Conservation (phyloP, 2,888 invertebrate species). For the Rhynchonema sp. region DNA sequence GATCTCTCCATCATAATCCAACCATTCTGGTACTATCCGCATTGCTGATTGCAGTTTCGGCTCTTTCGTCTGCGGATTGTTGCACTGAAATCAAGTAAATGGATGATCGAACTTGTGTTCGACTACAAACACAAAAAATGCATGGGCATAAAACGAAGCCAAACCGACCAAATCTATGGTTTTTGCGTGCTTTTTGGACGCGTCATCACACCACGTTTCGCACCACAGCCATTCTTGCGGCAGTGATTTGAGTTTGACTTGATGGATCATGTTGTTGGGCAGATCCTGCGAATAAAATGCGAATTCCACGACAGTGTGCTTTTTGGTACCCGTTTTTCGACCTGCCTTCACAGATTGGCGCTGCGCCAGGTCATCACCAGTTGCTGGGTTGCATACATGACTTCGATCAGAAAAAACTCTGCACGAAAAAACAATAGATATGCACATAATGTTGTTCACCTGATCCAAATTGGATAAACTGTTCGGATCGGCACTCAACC, state of each 20-base stretch:
- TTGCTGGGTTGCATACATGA: no score
- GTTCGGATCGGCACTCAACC: conserved; percentile 95
- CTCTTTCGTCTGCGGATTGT: conserved; percentile 98
- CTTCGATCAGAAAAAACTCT: no score
- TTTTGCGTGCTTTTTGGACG: conserved; percentile 68
- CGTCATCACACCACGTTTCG: conserved; percentile 94
- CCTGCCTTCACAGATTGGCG: no score
- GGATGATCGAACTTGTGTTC: not conserved
- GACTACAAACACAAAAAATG: not conserved
- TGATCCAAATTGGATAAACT: conserved; percentile 81
- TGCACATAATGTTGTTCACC: no score
- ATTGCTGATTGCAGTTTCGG: conserved; percentile 90
- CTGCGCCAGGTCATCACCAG: no score
- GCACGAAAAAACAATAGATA: no score
- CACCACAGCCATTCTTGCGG: conserved; percentile 99
- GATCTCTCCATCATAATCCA: conserved; percentile 77
- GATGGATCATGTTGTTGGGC: conserved; percentile 99
- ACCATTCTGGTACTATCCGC: conserved; percentile 92
- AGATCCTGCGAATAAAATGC: conserved; percentile 67
- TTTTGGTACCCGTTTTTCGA: no score
- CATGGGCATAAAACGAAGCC: not conserved
- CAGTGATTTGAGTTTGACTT: conserved; percentile 83
- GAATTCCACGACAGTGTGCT: no score
- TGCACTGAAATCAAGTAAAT: conserved; percentile 49
- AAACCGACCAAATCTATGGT: conserved; percentile 75